Evolutionary conservation across 2,888 invertebrate genomes (phyloP).

Genomic region (Pammene fasciana): DNA sequence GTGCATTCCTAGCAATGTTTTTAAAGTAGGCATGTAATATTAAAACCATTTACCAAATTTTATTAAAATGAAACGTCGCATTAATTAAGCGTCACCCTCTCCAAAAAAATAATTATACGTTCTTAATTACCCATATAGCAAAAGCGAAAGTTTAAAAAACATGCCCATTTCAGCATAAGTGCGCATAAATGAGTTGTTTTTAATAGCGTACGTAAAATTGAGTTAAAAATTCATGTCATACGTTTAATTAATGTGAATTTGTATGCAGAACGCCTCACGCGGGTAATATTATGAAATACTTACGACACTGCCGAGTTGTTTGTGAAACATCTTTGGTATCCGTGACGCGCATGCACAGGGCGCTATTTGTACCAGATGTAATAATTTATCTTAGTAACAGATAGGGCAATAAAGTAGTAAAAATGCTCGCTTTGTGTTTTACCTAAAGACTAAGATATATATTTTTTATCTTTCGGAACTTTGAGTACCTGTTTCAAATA

Average conservation of each 20-base stretch:
- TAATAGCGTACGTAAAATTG: too few relatives aligned
- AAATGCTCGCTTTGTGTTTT: constrained; percentile 11
- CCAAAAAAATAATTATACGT: too few relatives aligned
- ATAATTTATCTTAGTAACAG: constrained; percentile 26
- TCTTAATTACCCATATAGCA: too few relatives aligned
- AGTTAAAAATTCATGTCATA: constrained; percentile 16
- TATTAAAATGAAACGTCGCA: too few relatives aligned
- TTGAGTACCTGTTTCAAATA: too few relatives aligned
- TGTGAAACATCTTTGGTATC: constrained; percentile 27
- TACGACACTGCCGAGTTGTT: constrained; percentile 25
- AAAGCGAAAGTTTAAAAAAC: not conserved
- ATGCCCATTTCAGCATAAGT: too few relatives aligned
- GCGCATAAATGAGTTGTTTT: too few relatives aligned
- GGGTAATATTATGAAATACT: constrained; percentile 29
- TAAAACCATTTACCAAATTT: too few relatives aligned
- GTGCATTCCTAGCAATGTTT: too few relatives aligned
- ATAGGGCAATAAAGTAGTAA: constrained; percentile 1
- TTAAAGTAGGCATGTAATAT: too few relatives aligned
- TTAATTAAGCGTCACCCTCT: too few relatives aligned
- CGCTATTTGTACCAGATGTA: constrained; percentile 15
- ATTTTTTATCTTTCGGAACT: not conserved
- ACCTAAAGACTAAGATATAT: not conserved
- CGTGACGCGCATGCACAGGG: constrained; percentile 32
- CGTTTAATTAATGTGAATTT: constrained; percentile 37
- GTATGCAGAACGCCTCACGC: constrained; percentile 27